Evolutionary conservation across 1,140 invertebrate species (phyloP), one percentile per base, ranked within the genome.

Genomic region (Neodiprion fabricii): DNA sequence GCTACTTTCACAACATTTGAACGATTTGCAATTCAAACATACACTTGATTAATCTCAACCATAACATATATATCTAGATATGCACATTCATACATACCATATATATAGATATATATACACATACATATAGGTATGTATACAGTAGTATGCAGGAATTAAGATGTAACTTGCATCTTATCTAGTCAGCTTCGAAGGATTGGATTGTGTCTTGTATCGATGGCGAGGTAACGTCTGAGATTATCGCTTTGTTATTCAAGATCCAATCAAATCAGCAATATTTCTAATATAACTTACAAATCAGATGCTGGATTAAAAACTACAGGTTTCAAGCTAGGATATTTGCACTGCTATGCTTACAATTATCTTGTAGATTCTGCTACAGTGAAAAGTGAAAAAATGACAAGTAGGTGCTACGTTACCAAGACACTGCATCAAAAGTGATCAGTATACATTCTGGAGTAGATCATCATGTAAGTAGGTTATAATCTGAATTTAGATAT

Each of bases 1-100:
- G 61, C 74, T 82, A 80, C 73, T 84, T 83, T 50, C 80, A 84
- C 71, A 85, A 81, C 68, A 80, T 80, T 74, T 85, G 53, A 61
- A 61, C n/a, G 9, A 12, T 17, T 61, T 40, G 28, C 28, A 40
- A 40, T 40, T 40, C 4, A 40, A 40, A 40, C 1, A 40, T 40
- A 40, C 76, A 70, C 71, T 53, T 65, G 10, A 47, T 50, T 5
- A n/a, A 21, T 1, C 7, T 68, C n/a, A 74, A 70, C n/a, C 48
- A 47, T 11, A 49, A 70, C 47, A 71, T 50, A 53, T 23, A 71
- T 40, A 40, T 28, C 1, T 28, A 28, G 1, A 28, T 21, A 72
- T 70, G 53, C 48, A 21, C 53, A 14, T 40, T 21, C 17, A 21
- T 21, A 21, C 17, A 21, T 21, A 21, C 17, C 17, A 40, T 40